Evolutionary conservation across 2,888 invertebrate species (phyloP), one percentile per base, ranked within the genome.

Genomic region (Gymnoscelis rufifasciata): DNA sequence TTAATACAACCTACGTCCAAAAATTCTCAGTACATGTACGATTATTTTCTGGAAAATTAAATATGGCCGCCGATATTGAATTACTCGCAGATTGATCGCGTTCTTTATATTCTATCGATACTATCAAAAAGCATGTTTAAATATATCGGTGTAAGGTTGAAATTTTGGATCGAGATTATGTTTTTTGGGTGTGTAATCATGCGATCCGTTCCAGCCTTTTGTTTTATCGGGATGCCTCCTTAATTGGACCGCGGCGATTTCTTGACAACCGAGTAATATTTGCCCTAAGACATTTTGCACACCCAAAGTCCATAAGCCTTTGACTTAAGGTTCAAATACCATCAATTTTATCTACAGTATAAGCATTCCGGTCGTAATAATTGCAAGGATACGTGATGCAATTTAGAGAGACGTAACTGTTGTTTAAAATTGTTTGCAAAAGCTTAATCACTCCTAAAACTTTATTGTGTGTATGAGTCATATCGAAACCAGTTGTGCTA

Each of bases 31-130:
- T 39, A 24, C 42, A 38, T 47, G 47, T 33, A 33, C 10, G 8
- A 13, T 33, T 57, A 58, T 56, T 58, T 49, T 57, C 50, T 51
- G 62, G 60, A 57, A 62, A 63, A 54, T 56, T 47, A 54, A 70
- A 74, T 54, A 73, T 72, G 73, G 74, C 68, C 70, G 59, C 59
- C 52, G 57, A 66, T 73, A 71, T 74, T 65, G 57, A 66, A 68
- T 71, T 67, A 66, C 71, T 50, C 49, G 52, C 45, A 55, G 57
- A 56, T 61, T 51, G 41, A 52, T 56, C 49, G 43, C 45, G 48
- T 51, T 51, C 48, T 45, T 59, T 53, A 54, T 56, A 61, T 50
- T 46, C 47, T 45, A 45, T 39, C 29, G 14, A 15, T 53, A 12
- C 40, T 49, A 44, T 58, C 54, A 54, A 55, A 54, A 45, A 19